Evolutionary conservation across 2,888 invertebrate genomes (phyloP), one percentile per base, ranked within the genome.

Genomic region (Steinernema scapterisci): DNA sequence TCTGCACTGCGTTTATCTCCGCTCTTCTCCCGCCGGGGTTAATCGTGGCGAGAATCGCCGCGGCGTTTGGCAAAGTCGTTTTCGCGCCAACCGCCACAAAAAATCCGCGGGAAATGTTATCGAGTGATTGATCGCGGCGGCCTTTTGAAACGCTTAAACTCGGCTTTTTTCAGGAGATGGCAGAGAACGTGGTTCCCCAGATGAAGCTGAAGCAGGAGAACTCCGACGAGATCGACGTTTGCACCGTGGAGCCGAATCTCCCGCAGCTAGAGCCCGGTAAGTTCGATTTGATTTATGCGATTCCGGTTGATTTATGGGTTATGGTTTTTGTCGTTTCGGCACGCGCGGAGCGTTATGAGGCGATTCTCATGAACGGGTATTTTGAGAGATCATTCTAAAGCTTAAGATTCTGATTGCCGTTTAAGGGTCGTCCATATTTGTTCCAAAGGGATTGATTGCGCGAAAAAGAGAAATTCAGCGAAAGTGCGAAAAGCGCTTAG

Each of bases 41-140:
- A 21, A 63, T 63, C 63, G 63, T 63, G 9, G 63, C 63, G 63
- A 38, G 63, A 63, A 38, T 52, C 52, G 52, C 52, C 21, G 19
- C 52, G 3, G 38, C 38, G 38, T 38, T 48, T 48, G 48, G 38
- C 31, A 63, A 63, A 63, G 63, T 31, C 63, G 63, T 16, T 63
- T 63, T 63, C 63, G 63, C 63, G 63, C 63, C 63, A 63, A 63
- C 63, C 63, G 31, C 25, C 63, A 31, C 63, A 27, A 38, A 63
- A 63, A 63, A 63, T 63, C 63, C 63, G 63, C 63, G 63, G 63
- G 63, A 63, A 63, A 63, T 25, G 63, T 63, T 63, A 63, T 63
- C 63, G 63, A 6, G 31, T 25, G 31, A 27, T 31, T 27, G 27
- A 63, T 63, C 63, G 63, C 27, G 3, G 48, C 16, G 54, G 16